Evolutionary conservation across 1,140 invertebrate genomes (phyloP), one percentile per base, ranked within the genome.

Genomic region (Aphaenogaster floridana): DNA sequence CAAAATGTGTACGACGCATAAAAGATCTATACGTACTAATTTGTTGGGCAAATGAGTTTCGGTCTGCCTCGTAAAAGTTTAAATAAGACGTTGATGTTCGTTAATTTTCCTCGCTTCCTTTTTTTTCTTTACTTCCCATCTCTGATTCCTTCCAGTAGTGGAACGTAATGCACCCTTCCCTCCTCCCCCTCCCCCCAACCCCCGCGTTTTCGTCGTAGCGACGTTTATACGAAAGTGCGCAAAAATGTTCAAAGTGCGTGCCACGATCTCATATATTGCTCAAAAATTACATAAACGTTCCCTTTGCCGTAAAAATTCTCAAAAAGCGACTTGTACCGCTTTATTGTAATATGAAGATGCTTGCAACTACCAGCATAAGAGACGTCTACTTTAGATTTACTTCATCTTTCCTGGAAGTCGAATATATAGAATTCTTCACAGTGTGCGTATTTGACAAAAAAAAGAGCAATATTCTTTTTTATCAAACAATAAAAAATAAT

Each of bases 1-100:
- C 50, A 52, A 85, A 84, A 89, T 78, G 48, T 88, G 69, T 68
- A 80, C 48, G 77, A 42, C 36, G 54, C 54, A 84, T 84, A 84
- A 84, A 84, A 84, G 69, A 81, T 52, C 45, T 17, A 57, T 17
- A 57, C 21, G 50, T 34, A 17, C n/a, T 76, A 74, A 84, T 84
- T 61, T 74, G 57, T 8, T 74, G 57, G 6, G 48, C 68, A 59
- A 74, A 59, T 72, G n/a, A 74, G 13, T 36, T 59, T 83, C 45
- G 11, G 68, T 64, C 34, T 13, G n/a, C 17, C 5, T 34, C 15
- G 21, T 21, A 13, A 89, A 74, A 88, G 76, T 48, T 71, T 89
- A 57, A 36, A 45, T 52, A 15, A 2, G 42, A 85, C 42, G 42
- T 85, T 57, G 61, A 79, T 76, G 77, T 63, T 76, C 42, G 68